These are phyloP conservation scores for Coreius guichenoti DNA, from an alignment of 2,797 vertebrate genomes.

Conservation along the genomic window DNA sequence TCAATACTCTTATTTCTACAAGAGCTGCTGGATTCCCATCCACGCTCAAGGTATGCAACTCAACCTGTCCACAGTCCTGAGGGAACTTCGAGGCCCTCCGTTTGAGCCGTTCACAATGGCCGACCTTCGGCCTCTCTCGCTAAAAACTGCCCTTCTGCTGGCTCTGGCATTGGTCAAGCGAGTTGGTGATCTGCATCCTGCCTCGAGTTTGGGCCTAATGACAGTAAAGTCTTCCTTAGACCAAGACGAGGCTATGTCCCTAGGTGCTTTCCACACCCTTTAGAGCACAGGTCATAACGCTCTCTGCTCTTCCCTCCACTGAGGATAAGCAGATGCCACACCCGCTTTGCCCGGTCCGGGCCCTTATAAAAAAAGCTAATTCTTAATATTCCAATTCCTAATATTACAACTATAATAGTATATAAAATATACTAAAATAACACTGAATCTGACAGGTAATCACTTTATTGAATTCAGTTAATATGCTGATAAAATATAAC, in stretches of 20 bases:
- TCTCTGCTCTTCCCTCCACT: too few relatives aligned
- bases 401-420: neutral
- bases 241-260: neutral
- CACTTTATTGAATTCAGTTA: conserved; percentile 18
- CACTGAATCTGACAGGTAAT: neutral
- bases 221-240: neutral
- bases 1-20: neutral
- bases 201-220: too few relatives aligned
- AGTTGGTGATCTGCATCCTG: too few relatives aligned
- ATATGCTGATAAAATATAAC: conserved; percentile 1
- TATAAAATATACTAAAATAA: neutral
- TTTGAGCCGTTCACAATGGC: neutral
- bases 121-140: too few relatives aligned
- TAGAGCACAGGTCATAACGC: neutral
- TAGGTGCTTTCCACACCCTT: too few relatives aligned
- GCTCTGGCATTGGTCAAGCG: too few relatives aligned
- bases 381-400: neutral
- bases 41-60: neutral
- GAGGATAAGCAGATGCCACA: too few relatives aligned
- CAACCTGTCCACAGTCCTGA: neutral
- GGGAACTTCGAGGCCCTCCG: too few relatives aligned
- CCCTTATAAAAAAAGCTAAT: neutral
- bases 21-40: neutral
- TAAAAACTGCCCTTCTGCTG: too few relatives aligned
- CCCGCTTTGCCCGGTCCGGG: neutral